Conservation (phyloP, 1,140 invertebrate genomes). For the Arctopsyche grandis region DNA sequence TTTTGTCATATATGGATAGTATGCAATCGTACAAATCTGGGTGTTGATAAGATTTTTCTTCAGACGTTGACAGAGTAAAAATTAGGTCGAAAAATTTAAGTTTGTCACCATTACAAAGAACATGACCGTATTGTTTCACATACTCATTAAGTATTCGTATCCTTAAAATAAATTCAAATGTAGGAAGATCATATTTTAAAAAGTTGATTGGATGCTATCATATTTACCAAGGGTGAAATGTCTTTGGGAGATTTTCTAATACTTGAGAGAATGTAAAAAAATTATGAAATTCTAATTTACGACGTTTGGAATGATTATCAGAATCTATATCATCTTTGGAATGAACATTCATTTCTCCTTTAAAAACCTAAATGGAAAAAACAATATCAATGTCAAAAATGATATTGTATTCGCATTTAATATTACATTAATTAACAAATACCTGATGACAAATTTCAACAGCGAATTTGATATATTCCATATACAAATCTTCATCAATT, state of each 20-base stretch:
- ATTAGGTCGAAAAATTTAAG: conserved; percentile 54
- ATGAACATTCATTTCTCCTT: conserved; percentile 22
- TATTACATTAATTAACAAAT: not conserved
- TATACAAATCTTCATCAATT: conserved; percentile 31
- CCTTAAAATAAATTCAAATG: conserved; percentile 55
- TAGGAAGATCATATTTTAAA: not conserved
- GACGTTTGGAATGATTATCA: conserved; percentile 30
- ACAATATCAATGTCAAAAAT: conserved; percentile 3
- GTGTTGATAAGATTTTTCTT: conserved; percentile 54
- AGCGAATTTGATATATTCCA: conserved; percentile 40
- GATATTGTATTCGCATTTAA: not conserved
- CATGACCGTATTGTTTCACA: conserved; percentile 56
- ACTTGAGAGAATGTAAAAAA: conserved; percentile 46
- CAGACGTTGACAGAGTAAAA: conserved; percentile 55
- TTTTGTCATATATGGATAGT: conserved; percentile 54
- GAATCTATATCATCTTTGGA: not conserved
- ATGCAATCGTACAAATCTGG: conserved; percentile 55
- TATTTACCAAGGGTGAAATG: conserved; percentile 59
- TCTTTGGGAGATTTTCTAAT: conserved; percentile 57
- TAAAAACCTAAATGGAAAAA: conserved; percentile 37
- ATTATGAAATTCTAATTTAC: conserved; percentile 39
- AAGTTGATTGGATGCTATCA: not conserved
- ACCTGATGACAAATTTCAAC: conserved; percentile 49
- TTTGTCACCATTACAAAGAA: conserved; percentile 55
- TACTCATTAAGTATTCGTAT: conserved; percentile 58